Percentiles rank a stretch among this genome's conserved stretches.
phyloP scores from a whole-genome alignment of 2,797 vertebrate species.

The Phataginus tetradactyla region DNA sequence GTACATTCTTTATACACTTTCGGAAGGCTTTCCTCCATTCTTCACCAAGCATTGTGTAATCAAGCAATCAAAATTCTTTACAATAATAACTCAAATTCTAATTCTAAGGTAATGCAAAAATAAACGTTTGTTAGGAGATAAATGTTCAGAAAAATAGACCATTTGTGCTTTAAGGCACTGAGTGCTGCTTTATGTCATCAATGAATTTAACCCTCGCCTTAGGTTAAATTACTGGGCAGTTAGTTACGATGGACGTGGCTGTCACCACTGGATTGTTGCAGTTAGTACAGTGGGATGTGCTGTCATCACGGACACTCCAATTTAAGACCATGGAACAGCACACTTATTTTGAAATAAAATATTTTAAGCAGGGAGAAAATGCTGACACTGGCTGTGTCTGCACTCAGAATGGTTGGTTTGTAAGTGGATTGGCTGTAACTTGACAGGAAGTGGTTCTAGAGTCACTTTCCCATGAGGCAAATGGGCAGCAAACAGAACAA shows the following conservation, averaged over 20 bases:
- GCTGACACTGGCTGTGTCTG: background rate
- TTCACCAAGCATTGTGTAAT: background rate
- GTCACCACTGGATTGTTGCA: background rate
- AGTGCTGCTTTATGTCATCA: background rate
- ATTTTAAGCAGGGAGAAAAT: background rate
- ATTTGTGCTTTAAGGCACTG: background rate
- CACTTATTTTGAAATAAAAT: background rate
- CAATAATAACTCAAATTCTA: background rate
- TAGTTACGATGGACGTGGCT: background rate
- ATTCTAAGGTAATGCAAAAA: background rate
- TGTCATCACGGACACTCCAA: background rate
- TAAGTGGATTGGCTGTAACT: background rate
- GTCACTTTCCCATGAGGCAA: background rate
- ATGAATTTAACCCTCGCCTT: background rate
- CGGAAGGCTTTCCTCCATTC: background rate
- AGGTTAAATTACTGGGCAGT: background rate
- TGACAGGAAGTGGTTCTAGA: background rate
- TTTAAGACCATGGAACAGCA: background rate
- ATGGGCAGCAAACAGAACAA: background rate
- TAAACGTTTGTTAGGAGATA: background rate
- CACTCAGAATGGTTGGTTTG: background rate
- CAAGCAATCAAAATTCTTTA: background rate
- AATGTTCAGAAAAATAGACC: background rate
- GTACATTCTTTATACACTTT: background rate
- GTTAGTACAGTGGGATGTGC: background rate